Conservation (phyloP, 2,113 vertebrate genomes). For the Todiramphus saurophagus region DNA sequence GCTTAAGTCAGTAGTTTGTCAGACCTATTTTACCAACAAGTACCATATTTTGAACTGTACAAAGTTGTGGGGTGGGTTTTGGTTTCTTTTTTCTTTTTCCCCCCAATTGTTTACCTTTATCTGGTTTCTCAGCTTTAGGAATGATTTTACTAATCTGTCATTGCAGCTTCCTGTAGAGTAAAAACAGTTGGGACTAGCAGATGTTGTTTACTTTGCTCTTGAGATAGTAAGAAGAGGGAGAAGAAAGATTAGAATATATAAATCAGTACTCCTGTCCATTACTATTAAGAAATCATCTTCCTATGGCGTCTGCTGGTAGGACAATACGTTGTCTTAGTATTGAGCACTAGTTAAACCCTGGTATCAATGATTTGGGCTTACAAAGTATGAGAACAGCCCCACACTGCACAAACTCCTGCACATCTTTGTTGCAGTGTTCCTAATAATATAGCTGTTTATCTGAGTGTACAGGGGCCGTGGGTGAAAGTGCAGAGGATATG, state of each 20-base stretch:
- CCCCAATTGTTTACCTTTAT: neutral
- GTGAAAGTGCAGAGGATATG: neutral
- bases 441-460: rapidly evolving
- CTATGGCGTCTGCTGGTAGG: neutral
- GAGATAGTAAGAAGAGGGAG: neutral
- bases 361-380: neutral
- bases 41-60: neutral
- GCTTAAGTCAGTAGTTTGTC: neutral
- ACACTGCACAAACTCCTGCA: neutral
- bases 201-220: neutral
- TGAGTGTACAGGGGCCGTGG: neutral
- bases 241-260: neutral
- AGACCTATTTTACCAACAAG: neutral
- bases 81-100: too few relatives aligned
- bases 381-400: neutral
- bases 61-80: too few relatives aligned
- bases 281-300: neutral
- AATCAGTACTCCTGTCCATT: neutral
- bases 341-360: neutral
- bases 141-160: neutral
- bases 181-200: neutral
- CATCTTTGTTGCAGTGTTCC: neutral
- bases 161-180: neutral
- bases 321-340: neutral
- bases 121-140: neutral